These are phyloP conservation scores for Eremobia ochroleuca DNA, from an alignment of 2,888 invertebrate species.

Conservation along the genomic window DNA sequence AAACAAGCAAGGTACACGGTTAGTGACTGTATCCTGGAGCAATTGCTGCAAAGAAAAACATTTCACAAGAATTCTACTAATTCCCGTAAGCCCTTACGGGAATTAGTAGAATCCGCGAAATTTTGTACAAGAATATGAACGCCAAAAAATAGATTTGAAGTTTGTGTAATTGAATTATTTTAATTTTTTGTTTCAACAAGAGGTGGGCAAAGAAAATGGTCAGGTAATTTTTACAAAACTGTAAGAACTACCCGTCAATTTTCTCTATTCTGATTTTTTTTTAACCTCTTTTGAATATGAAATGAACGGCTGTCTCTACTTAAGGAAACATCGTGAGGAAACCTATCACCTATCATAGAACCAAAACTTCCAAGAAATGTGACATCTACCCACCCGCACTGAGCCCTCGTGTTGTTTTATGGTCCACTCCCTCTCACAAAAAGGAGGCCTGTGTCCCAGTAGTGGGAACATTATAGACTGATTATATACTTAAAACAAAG, in stretches of 20 bases:
- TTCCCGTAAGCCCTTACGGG: too few relatives aligned
- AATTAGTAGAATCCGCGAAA: background rate
- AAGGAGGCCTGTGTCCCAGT: too few relatives aligned
- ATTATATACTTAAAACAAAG: background rate
- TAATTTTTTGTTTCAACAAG: background rate
- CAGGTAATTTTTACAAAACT: background rate
- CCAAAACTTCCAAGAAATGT: too few relatives aligned
- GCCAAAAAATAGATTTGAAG: background rate
- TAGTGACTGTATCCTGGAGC: background rate
- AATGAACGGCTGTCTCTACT: background rate
- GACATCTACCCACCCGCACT: too few relatives aligned
- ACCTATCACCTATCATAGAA: too few relatives aligned
- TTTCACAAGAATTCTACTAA: too few relatives aligned
- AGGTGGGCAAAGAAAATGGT: background rate
- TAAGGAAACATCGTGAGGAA: too few relatives aligned
- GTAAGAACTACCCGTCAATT: background rate
- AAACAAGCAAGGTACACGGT: background rate
- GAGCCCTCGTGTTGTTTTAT: too few relatives aligned
- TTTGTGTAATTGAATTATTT: background rate
- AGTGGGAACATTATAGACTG: too few relatives aligned
- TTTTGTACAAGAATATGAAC: background rate
- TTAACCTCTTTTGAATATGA: background rate
- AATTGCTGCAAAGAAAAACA: too few relatives aligned
- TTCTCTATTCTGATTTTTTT: background rate
- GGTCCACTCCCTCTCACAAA: too few relatives aligned